Evolutionary conservation across 2,113 vertebrate genomes (phyloP), one percentile per base, ranked within the genome.

Genomic region (Climacteris rufus): DNA sequence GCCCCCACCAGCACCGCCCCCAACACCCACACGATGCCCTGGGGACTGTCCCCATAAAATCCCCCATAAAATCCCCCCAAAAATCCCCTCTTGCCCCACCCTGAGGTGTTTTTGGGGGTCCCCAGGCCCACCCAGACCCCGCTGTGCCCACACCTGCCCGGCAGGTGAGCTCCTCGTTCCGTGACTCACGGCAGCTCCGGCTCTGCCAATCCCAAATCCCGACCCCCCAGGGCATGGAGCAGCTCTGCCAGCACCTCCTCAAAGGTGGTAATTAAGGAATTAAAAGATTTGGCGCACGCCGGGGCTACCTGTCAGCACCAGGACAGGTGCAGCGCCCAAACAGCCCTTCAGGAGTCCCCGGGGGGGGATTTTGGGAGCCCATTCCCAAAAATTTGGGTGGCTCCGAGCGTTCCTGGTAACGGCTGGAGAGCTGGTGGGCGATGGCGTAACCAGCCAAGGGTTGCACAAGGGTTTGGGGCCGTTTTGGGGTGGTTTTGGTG

Each of bases 1-100:
- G 7, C 20, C 33, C 52, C 75, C 74, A 11, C 22, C 18, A 1
- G 21, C 52, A 42, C 27, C 11, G 1, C 1, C 66, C 66, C 37
- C n/a, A 47, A 40, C 47, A 37, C 69, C 31, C 44, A 21, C 20
- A 2, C 0, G 0, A 5, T 3, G 14, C 10, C 4, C 1, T 0
- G 24, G 11, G 53, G 28, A 12, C 21, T 3, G 9, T 30, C 20
- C 61, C 47, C 24, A 18, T 15, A 13, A 74, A 44, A 75, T 4
- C 31, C 22, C 11, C 44, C 10, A 4, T 1, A 27, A 69, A 59
- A 59, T 14, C 24, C 9, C 2, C 4, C 13, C 2, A 25, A 33
- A 35, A 13, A 10, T 15, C 44, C 25, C 3, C 2, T 39, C 33
- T 10, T 9, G 12, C 27, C 20, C 39, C 15, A 0, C 53, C 27